Evolutionary conservation across 2,113 vertebrate genomes (phyloP).

Genomic region (Podocnemis expansa): DNA sequence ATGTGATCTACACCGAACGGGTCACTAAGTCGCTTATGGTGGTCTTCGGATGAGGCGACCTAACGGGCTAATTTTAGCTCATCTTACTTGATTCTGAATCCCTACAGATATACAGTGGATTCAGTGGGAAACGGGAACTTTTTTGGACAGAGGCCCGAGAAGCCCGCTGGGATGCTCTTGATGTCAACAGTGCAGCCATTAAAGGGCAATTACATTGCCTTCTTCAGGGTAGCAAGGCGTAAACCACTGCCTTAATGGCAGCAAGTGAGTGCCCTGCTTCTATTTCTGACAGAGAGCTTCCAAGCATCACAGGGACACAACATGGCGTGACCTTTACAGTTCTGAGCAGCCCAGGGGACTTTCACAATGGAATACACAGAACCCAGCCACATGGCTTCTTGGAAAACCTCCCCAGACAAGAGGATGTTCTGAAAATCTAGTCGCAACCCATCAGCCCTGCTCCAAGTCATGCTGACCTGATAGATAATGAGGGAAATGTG

Average conservation of each 20-base stretch:
- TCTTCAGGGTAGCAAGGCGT: not conserved
- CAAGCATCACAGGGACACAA: not conserved
- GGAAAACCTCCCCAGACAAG: not conserved
- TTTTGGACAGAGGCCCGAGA: not conserved
- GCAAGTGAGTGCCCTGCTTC: accelerated
- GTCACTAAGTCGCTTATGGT: too few relatives aligned
- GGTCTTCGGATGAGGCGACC: too few relatives aligned
- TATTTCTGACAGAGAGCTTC: not conserved
- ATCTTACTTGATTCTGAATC: too few relatives aligned
- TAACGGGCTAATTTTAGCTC: too few relatives aligned
- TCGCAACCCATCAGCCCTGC: not conserved
- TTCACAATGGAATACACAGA: not conserved
- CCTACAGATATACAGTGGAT: too few relatives aligned
- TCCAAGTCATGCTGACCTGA: not conserved
- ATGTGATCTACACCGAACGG: not conserved
- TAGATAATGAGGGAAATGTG: too few relatives aligned
- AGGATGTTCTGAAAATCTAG: not conserved
- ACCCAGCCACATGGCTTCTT: accelerated
- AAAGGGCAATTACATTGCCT: not conserved
- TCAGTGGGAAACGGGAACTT: not conserved
- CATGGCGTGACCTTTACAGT: not conserved
- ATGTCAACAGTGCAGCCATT: not conserved
- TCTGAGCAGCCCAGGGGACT: not conserved
- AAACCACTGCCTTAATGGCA: not conserved
- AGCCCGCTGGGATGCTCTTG: not conserved